Evolutionary conservation across 2,888 invertebrate species (phyloP).

Genomic region (Epinotia bilunana): DNA sequence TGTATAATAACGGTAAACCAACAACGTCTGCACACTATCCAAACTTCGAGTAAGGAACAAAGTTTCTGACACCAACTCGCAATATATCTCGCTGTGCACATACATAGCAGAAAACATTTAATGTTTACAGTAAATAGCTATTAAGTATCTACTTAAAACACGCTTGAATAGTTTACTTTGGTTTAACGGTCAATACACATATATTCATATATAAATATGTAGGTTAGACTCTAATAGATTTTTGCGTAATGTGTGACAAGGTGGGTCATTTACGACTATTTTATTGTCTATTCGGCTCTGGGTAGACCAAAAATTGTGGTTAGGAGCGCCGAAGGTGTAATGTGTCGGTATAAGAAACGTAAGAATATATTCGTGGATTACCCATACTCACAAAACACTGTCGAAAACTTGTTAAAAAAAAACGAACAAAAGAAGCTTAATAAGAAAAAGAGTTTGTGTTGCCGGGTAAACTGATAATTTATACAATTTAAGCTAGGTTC

Average conservation of each 20-base stretch:
- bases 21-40: conserved; percentile 40
- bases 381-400: too few relatives aligned
- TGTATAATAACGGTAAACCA: conserved; percentile 10
- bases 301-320: conserved; percentile 54
- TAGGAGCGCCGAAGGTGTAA: conserved; percentile 43
- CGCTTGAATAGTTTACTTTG: neutral
- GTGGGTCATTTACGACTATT: conserved; percentile 67
- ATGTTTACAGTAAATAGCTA: conserved; percentile 12
- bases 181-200: neutral
- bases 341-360: neutral
- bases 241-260: conserved; percentile 52
- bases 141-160: neutral
- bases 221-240: conserved; percentile 48
- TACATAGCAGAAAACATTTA: conserved; percentile 30
- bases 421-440: too few relatives aligned
- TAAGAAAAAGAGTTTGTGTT: too few relatives aligned
- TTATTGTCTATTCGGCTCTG: conserved; percentile 64
- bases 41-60: conserved; percentile 41
- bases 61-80: conserved; percentile 42
- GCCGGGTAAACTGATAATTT: too few relatives aligned
- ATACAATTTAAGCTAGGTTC: too few relatives aligned
- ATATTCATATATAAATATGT: neutral
- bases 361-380: neutral
- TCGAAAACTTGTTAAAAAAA: too few relatives aligned
- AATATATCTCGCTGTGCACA: conserved; percentile 33